Evolutionary conservation across 2,888 invertebrate genomes (phyloP).

Genomic region (Pterostichus madidus): DNA sequence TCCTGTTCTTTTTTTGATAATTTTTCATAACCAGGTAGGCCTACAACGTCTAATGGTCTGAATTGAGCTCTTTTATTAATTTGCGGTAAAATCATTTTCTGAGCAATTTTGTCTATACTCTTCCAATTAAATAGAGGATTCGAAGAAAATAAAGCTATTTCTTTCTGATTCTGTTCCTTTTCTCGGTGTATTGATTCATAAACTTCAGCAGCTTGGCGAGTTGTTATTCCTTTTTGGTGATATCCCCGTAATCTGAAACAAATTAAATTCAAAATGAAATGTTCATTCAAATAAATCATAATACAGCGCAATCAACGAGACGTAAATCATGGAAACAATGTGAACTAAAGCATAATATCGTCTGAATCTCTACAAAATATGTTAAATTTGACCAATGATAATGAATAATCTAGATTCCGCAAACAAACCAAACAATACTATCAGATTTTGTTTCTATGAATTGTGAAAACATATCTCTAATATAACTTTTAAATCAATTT

Average conservation of each 20-base stretch:
- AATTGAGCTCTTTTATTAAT: constrained; percentile 76
- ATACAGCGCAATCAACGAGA: neutral
- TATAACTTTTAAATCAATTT: neutral
- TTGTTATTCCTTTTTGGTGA: constrained; percentile 85
- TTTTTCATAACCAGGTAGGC: constrained; percentile 88
- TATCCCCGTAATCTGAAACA: constrained; percentile 81
- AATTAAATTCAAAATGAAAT: neutral
- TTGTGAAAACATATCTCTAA: too few species aligned
- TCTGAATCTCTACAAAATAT: too few species aligned
- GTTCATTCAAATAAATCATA: neutral
- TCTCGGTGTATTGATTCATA: constrained; percentile 84
- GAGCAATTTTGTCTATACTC: constrained; percentile 61
- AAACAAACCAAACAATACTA: too few species aligned
- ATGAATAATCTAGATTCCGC: too few species aligned
- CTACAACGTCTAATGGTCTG: constrained; percentile 83
- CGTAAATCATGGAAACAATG: neutral
- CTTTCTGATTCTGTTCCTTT: constrained; percentile 80
- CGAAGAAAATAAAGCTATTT: constrained; percentile 76
- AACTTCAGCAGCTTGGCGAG: constrained; percentile 82
- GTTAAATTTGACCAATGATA: too few species aligned
- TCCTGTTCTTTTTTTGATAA: constrained; percentile 85
- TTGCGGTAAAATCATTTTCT: neutral
- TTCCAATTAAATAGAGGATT: constrained; percentile 74
- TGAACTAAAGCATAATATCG: neutral
- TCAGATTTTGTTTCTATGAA: too few species aligned